These are phyloP conservation scores for Napeogenes inachia DNA, from an alignment of 2,888 invertebrate genomes.

Conservation along the genomic window DNA sequence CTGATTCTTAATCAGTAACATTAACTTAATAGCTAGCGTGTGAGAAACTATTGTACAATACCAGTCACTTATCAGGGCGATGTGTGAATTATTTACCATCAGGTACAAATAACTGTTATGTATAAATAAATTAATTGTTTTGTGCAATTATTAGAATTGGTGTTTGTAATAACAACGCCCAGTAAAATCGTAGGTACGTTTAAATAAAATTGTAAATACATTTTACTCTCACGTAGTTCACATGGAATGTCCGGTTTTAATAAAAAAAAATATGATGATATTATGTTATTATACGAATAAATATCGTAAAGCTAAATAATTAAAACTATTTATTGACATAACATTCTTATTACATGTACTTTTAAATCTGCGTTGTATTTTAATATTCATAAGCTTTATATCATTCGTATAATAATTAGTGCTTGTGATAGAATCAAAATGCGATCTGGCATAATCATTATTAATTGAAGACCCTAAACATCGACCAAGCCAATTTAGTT, in stretches of 20 bases:
- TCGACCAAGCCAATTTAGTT: conserved; percentile 42
- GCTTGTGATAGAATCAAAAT: conserved; percentile 42
- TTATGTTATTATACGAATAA: conserved; percentile 21
- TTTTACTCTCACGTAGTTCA: conserved; percentile 19
- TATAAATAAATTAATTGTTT: background rate
- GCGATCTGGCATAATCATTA: conserved; percentile 50
- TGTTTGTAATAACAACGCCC: background rate
- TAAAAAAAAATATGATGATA: conserved; percentile 18
- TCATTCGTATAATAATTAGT: conserved; percentile 27
- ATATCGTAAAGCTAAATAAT: background rate
- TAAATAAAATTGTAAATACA: background rate
- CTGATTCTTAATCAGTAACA: conserved; percentile 65
- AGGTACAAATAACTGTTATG: no score
- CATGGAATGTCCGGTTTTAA: conserved; percentile 65
- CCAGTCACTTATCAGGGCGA: conserved; percentile 23
- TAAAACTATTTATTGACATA: no score
- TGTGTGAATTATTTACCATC: no score
- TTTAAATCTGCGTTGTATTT: background rate
- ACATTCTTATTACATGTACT: background rate
- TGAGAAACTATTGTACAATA: conserved; percentile 68
- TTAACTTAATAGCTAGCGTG: conserved; percentile 56
- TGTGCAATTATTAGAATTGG: background rate
- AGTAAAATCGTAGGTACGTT: no score
- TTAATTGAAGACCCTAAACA: conserved; percentile 42
- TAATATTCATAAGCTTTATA: conserved; percentile 1